phyloP scores from a whole-genome alignment of 2,888 invertebrate genomes.

The Tenodera sinensis region DNA sequence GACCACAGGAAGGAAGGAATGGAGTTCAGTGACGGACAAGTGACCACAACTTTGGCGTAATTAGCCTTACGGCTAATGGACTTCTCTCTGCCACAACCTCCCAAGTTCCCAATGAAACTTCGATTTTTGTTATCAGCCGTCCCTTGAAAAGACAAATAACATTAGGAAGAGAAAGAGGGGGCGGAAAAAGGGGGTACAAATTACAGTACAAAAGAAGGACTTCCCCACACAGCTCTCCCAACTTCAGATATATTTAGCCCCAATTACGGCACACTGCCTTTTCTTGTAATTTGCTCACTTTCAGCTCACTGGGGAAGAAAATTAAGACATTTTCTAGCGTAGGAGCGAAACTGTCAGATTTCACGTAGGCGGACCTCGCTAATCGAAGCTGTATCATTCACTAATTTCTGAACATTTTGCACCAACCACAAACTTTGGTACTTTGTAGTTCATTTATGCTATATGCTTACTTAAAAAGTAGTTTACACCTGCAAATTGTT shows the following conservation, averaged over 20 bases:
- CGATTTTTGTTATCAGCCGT: not conserved
- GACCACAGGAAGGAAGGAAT: not conserved
- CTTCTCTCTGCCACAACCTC: not conserved
- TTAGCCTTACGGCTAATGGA: not conserved
- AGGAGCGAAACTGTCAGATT: no score
- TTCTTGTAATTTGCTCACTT: not conserved
- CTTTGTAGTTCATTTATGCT: no score
- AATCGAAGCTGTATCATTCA: no score
- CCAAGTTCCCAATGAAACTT: not conserved
- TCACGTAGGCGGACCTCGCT: no score
- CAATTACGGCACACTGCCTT: not conserved
- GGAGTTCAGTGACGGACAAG: no score
- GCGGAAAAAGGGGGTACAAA: not conserved
- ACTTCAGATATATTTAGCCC: not conserved
- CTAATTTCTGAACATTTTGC: no score
- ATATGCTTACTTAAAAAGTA: no score
- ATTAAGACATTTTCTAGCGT: not conserved
- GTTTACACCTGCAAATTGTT: no score
- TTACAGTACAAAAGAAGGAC: not conserved
- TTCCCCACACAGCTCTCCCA: not conserved
- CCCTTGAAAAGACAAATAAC: not conserved
- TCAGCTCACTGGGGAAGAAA: not conserved
- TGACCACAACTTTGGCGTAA: not conserved
- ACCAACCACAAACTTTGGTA: no score
- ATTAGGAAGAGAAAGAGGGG: not conserved